Base-by-base conservation (phyloP, 2,888 invertebrate genomes). In the Drosophila emarginata region DNA sequence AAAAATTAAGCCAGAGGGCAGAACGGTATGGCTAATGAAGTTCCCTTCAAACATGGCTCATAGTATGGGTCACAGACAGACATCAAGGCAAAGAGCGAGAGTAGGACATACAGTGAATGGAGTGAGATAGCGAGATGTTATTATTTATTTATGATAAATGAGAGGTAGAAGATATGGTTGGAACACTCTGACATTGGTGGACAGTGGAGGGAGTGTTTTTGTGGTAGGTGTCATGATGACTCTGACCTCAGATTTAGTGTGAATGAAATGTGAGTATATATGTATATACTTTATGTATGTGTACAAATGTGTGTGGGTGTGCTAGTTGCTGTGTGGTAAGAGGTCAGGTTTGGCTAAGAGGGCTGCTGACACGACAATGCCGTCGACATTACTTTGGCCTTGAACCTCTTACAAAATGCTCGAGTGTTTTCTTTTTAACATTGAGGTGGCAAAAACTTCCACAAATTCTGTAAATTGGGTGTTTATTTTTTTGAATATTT, bases 201-300 rank as follows among this genome's bases (percentile, higher is more conserved):
- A n/a, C n/a, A 45, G 18, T 0, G 39, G 45, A 12, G 21, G 9
- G 45, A 21, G 45, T 45, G 21, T 21, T 32, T 32, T 9, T 32
- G 32, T 32, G 32, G 32, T 45, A 57, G 56, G 37, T 53, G 61
- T 63, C 14, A 65, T 51, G 39, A 64, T 64, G 71, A 40, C 60
- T 65, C 37, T 65, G 71, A 66, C 74, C 71, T 65, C 60, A 71
- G 57, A 71, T 65, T 71, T 65, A 65, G 74, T 60, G 60, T 60
- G 72, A 72, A 64, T 39, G 54, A 50, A 57, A 57, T 72, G 59
- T 62, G 57, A 53, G 66, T 39, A 39, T 32, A 32, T 32, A 32
- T 32, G 9, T 32, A 32, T 32, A 11, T 32, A 32, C 26, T 5
- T 5, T 2, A 32, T 1, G 4, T 28, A 32, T 45, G 11, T 58